These are phyloP conservation scores for Incurvaria masculella DNA, from an alignment of 2,888 invertebrate genomes.

Conservation along the genomic window DNA sequence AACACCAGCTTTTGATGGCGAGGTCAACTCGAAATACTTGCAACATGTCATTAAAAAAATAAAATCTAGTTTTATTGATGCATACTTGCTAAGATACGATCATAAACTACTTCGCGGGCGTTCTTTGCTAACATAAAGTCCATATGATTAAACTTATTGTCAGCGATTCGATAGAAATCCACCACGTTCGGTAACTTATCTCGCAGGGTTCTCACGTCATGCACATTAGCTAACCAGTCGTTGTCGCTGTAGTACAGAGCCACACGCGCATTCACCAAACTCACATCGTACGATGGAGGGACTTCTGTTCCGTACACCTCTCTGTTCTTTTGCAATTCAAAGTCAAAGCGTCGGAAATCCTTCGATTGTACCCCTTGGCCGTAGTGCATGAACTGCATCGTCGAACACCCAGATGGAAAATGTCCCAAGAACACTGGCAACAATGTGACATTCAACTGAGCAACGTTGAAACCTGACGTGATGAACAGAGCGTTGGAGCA, in stretches of 20 bases:
- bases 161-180: conserved; percentile 18
- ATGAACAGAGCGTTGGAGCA: conserved; percentile 52
- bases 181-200: conserved; percentile 18
- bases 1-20: too few species aligned
- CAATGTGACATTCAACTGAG: conserved; percentile 44
- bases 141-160: conserved; percentile 20
- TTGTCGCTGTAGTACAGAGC: conserved; percentile 32
- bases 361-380: conserved; percentile 33
- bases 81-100: too few species aligned
- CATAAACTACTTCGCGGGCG: too few species aligned
- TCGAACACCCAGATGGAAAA: conserved; percentile 49
- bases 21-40: too few species aligned
- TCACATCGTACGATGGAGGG: conserved; percentile 35
- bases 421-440: conserved; percentile 39
- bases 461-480: conserved; percentile 43
- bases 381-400: conserved; percentile 45
- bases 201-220: conserved; percentile 51
- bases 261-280: conserved; percentile 26
- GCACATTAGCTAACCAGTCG: conserved; percentile 51
- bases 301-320: conserved; percentile 8
- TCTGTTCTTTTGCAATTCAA: conserved; percentile 24
- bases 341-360: conserved; percentile 34
- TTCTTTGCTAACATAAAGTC: conserved; percentile 24
- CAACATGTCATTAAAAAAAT: too few species aligned
- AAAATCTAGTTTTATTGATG: too few species aligned